Base-by-base conservation (phyloP, 2,888 invertebrate genomes). In the Chalcosyrphus nemorum region DNA sequence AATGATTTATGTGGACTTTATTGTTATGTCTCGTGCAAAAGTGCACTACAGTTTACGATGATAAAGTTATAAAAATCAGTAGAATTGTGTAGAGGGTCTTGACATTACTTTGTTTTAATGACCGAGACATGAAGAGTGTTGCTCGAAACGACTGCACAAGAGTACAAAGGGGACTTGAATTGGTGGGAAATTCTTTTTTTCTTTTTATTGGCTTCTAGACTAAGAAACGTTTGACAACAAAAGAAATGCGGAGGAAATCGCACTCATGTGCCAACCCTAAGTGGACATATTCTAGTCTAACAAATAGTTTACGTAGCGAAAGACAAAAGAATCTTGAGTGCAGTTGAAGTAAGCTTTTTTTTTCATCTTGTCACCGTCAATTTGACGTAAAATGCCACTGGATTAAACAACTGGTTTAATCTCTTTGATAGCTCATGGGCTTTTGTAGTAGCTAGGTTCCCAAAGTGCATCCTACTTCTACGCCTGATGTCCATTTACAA, bases 1-100 rank as follows among this genome's bases (percentile, higher is more conserved):
- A 81, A 76, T 81, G 81, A 81, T 76, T 81, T 81, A 81, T 75
- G 81, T 61, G 41, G 24, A 50, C 57, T 76, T 70, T 50, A 76
- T 81, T 76, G 56, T 68, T 24, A 54, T 47, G 74, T 54, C 68
- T 66, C 61, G 52, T 47, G 47, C 50, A 47, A 61, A 68, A 75
- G 52, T 81, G 63, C 63, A 76, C 50, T 41, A 54, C 54, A 66
- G n/a, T 56, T 61, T 27, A 57, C 13, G 63, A 76, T 81, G 63
- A 50, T 50, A 57, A 56, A 75, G 56, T 56, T 75, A 43, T 41
- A 29, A 57, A 70, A 63, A 56, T 56, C 56, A 47, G 43, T 27
- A 63, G 68, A 65, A 75, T 35, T 57, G 45, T 57, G 45, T 2
- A 17, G 41, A 63, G 70, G 54, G 56, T 61, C 56, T 63, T 57